phyloP scores from a whole-genome alignment of 2,888 invertebrate species.

The Syritta pipiens region DNA sequence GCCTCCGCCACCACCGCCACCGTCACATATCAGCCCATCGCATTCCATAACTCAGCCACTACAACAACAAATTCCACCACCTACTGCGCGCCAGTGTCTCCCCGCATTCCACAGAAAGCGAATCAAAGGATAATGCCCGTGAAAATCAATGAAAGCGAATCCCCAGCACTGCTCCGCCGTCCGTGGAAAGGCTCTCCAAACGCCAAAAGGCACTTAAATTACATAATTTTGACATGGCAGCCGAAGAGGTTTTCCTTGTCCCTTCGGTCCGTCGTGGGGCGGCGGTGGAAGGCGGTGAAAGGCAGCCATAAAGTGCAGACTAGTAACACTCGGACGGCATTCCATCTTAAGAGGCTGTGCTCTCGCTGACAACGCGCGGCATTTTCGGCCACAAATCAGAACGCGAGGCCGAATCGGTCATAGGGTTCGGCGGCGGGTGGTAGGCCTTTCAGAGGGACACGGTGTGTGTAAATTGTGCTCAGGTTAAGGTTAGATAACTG shows the following conservation, averaged over 20 bases:
- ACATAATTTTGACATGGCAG: conserved; percentile 56
- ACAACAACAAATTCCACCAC: conserved; percentile 9
- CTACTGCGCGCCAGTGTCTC: not conserved
- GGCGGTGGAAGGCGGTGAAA: no score
- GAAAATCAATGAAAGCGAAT: conserved; percentile 54
- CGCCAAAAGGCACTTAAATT: conserved; percentile 52
- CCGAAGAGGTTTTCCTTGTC: conserved; percentile 61
- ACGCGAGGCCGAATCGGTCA: conserved; percentile 12
- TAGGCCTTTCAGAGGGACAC: no score
- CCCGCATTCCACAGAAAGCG: not conserved
- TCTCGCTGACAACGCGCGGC: not conserved
- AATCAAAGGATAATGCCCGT: conserved; percentile 26
- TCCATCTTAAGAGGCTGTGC: conserved; percentile 21
- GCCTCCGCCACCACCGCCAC: no score
- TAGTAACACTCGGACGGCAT: conserved; percentile 30
- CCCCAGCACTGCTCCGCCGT: conserved; percentile 16
- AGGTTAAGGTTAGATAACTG: no score
- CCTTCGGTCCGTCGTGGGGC: conserved; percentile 18
- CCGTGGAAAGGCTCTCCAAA: conserved; percentile 9
- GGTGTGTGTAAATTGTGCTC: no score
- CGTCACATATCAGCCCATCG: no score
- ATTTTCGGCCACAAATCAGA: conserved; percentile 15
- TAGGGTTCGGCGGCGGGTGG: conserved; percentile 10
- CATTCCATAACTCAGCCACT: no score
- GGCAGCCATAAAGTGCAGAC: conserved; percentile 24